phyloP scores from a whole-genome alignment of 2,888 invertebrate species.

The Frankliniella fusca region DNA sequence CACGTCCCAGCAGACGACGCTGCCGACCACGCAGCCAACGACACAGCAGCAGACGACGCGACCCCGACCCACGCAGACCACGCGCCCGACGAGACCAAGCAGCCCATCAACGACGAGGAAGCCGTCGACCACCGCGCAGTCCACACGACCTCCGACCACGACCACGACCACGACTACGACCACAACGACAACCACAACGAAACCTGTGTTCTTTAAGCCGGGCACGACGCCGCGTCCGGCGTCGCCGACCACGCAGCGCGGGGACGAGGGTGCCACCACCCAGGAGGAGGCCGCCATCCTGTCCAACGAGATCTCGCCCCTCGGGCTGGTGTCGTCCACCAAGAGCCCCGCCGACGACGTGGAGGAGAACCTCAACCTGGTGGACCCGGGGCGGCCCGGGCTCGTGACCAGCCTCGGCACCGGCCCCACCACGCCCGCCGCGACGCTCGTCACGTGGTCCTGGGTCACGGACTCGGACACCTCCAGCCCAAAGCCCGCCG shows the following conservation, averaged over 20 bases:
- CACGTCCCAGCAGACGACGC: not conserved
- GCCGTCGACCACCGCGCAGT: conserved; percentile 31
- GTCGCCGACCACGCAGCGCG: conserved; percentile 32
- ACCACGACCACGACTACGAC: conserved; percentile 28
- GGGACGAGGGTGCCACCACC: conserved; percentile 33
- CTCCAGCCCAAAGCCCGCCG: conserved; percentile 42
- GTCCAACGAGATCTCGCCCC: conserved; percentile 34
- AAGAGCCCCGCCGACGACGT: conserved; percentile 32
- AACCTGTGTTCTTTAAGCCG: not conserved
- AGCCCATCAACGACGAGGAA: conserved; percentile 4
- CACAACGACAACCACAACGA: conserved; percentile 6
- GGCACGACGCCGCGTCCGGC: conserved; percentile 30
- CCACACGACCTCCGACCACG: conserved; percentile 31
- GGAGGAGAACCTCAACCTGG: conserved; percentile 35
- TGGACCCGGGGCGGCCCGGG: conserved; percentile 32
- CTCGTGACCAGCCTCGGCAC: conserved; percentile 29
- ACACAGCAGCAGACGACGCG: not conserved
- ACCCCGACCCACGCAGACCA: conserved; percentile 10
- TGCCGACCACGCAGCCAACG: not conserved
- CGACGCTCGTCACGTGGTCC: conserved; percentile 55
- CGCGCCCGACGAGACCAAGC: conserved; percentile 27
- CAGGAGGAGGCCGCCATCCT: conserved; percentile 38
- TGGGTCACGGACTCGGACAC: conserved; percentile 47
- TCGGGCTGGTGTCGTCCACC: conserved; percentile 32
- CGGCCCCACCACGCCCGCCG: conserved; percentile 43